phyloP scores from a whole-genome alignment of 2,888 invertebrate genomes.

The Ypsolopha scabrella region DNA sequence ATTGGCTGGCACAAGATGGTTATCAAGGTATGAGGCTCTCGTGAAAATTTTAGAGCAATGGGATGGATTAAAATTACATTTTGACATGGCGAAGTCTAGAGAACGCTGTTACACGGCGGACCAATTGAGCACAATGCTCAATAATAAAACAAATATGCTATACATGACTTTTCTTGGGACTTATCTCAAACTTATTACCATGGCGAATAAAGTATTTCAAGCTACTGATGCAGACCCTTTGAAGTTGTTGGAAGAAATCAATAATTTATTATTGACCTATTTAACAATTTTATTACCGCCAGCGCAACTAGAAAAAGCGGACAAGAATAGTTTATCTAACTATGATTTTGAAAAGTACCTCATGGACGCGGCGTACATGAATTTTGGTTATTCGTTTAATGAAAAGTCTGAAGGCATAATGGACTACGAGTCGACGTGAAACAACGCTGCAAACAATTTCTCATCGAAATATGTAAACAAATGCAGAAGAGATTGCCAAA shows the following conservation, averaged over 20 bases:
- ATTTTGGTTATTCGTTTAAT: no score
- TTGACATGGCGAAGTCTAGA: not conserved
- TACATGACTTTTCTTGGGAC: constrained; percentile 8
- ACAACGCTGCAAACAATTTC: not conserved
- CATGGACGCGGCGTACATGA: constrained; percentile 3
- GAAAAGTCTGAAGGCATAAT: no score
- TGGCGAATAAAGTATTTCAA: constrained; percentile 8
- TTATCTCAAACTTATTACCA: constrained; percentile 9
- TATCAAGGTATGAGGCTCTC: not conserved
- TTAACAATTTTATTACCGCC: constrained; percentile 2
- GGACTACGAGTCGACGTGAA: no score
- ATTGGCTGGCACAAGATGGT: constrained; percentile 1
- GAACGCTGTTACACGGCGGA: not conserved
- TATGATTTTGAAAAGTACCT: constrained; percentile 3
- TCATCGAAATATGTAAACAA: not conserved
- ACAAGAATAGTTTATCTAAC: constrained; percentile 3
- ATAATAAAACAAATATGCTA: no score
- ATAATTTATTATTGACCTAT: constrained; percentile 6
- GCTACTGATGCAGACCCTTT: constrained; percentile 6
- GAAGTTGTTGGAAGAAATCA: constrained; percentile 3
- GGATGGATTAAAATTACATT: not conserved
- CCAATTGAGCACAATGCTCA: not conserved
- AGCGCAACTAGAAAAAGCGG: constrained; percentile 7
- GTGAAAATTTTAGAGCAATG: constrained; percentile 1
- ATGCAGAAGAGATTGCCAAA: constrained; percentile 1